Evolutionary conservation across 2,888 invertebrate genomes (phyloP).

Genomic region (Meliscaeva auricollis): DNA sequence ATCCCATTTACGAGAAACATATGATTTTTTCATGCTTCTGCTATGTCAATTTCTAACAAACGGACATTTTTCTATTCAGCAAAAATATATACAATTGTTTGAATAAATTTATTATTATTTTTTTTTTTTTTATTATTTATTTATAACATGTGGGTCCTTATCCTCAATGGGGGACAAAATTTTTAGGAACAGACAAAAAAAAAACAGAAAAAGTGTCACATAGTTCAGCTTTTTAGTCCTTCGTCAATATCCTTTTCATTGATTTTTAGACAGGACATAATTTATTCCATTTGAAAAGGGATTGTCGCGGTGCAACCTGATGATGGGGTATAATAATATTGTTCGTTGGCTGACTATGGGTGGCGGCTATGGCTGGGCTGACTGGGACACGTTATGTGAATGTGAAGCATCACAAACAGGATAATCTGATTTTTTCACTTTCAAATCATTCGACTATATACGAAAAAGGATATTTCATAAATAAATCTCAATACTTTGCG

Average conservation of each 20-base stretch:
- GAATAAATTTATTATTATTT: slow-evolving; percentile 30
- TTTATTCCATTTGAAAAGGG: slow-evolving; percentile 57
- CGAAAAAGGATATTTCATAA: slow-evolving; percentile 70
- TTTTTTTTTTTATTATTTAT: slow-evolving; percentile 1
- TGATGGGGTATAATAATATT: background rate
- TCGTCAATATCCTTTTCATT: slow-evolving; percentile 66
- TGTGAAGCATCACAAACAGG: slow-evolving; percentile 25
- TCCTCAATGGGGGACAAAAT: background rate
- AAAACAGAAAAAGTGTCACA: slow-evolving; percentile 47
- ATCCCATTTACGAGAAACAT: background rate
- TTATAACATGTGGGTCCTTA: slow-evolving; percentile 22
- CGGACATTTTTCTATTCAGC: background rate
- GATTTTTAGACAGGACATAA: slow-evolving; percentile 61
- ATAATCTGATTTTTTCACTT: slow-evolving; percentile 53
- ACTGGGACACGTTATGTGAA: background rate
- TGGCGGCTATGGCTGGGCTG: background rate
- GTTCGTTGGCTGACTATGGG: background rate
- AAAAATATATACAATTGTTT: slow-evolving; percentile 24
- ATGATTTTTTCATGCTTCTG: slow-evolving; percentile 4
- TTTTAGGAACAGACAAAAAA: background rate
- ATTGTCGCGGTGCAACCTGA: background rate
- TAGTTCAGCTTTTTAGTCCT: slow-evolving; percentile 55
- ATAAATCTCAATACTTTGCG: slow-evolving; percentile 64
- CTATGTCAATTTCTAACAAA: background rate
- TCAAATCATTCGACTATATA: slow-evolving; percentile 68